Conservation (phyloP, 2,797 vertebrate species). For the Diglossa cyanea region DNA sequence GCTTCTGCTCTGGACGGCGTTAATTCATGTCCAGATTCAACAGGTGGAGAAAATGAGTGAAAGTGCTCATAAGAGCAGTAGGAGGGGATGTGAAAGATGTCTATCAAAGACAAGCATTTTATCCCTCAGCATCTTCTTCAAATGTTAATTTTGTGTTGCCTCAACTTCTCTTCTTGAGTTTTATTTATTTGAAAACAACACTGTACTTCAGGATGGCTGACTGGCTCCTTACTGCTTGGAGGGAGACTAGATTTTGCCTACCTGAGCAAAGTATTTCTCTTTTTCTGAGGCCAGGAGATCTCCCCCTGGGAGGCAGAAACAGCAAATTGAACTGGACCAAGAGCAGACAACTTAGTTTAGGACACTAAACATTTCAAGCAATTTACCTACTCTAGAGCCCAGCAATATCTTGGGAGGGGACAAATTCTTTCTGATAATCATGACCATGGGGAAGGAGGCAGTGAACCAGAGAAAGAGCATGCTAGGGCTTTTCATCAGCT, state of each 20-base stretch:
- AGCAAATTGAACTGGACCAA: not conserved
- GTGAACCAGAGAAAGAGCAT: not conserved
- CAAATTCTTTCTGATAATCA: not conserved
- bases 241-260: not conserved
- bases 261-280: not conserved
- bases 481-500: not conserved
- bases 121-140: not conserved
- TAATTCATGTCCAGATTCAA: not conserved
- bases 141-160: not conserved
- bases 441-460: not conserved
- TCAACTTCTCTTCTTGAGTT: not conserved
- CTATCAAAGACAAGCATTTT: not conserved
- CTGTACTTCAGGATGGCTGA: not conserved
- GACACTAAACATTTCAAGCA: not conserved
- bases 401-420: not conserved
- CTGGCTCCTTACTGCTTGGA: not conserved
- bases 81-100: not conserved
- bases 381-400: not conserved
- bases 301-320: not conserved
- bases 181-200: conserved; percentile 9
- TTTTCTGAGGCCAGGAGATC: not conserved
- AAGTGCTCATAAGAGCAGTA: not conserved
- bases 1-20: not conserved
- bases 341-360: not conserved
- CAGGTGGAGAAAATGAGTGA: not conserved